A percentile compares a stretch with the other conserved stretches of the same genome.
phyloP scores from a whole-genome alignment of 1,140 invertebrate genomes.

The Hyles euphorbiae region DNA sequence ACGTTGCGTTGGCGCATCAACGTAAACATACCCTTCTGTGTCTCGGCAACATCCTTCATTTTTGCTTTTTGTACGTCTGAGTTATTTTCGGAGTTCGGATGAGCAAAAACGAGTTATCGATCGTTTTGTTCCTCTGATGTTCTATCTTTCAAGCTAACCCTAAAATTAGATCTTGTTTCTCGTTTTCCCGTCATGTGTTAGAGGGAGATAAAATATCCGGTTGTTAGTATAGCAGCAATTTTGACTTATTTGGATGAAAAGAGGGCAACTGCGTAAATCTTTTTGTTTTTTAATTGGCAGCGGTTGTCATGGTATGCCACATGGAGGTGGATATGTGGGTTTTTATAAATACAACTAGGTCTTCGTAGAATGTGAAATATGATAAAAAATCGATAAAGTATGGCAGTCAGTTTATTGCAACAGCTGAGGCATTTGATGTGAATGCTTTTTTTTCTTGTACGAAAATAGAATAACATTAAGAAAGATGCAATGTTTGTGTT shows the following conservation, averaged over 20 bases:
- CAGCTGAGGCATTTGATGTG: no score
- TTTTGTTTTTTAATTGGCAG: no score
- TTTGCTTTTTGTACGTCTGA: constrained; percentile 19
- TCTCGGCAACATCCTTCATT: constrained; percentile 10
- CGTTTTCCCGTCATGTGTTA: background rate
- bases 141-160: constrained; percentile 4
- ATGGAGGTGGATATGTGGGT: no score
- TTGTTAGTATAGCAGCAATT: background rate
- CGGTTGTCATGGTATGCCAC: no score
- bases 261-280: no score
- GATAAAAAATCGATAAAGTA: no score
- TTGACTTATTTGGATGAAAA: background rate
- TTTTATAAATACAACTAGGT: no score
- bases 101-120: constrained; percentile 18
- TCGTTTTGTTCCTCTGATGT: constrained; percentile 7
- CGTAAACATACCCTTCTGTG: constrained; percentile 15
- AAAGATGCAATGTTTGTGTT: no score
- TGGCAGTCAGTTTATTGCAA: no score
- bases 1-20: constrained; percentile 1
- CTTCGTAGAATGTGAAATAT: no score
- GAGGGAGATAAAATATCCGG: background rate
- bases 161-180: constrained; percentile 5
- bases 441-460: no score
- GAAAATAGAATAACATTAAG: no score
- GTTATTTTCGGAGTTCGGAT: constrained; percentile 16